These are phyloP conservation scores for Pipistrellus nathusii DNA, from an alignment of 2,797 vertebrate species.

Conservation along the genomic window DNA sequence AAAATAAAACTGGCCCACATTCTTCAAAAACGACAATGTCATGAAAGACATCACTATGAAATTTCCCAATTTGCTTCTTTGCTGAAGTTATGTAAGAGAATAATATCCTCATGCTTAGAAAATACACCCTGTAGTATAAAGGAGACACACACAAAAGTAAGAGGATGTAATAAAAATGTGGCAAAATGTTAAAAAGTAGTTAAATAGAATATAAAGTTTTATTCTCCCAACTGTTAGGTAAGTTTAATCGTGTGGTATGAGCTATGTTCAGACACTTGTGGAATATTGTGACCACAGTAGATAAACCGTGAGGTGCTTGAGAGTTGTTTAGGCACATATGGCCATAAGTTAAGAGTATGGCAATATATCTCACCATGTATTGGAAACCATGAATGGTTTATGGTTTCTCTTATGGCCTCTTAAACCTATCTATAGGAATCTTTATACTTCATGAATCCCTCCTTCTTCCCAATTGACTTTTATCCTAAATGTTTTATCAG, in stretches of 20 bases:
- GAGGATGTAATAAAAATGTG: not conserved
- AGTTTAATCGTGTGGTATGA: not conserved
- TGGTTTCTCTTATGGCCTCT: not conserved
- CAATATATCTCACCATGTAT: not conserved
- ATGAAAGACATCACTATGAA: not conserved
- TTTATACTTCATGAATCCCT: not conserved
- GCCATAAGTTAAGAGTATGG: not conserved
- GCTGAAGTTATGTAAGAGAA: not conserved
- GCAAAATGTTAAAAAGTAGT: not conserved
- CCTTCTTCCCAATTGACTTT: not conserved
- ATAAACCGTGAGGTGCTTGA: not conserved
- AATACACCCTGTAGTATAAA: not conserved
- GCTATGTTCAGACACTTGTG: not conserved
- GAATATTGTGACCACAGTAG: not conserved
- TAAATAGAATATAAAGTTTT: not conserved
- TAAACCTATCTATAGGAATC: not conserved
- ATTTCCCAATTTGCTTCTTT: not conserved
- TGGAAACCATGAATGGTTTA: not conserved
- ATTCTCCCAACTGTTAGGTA: not conserved
- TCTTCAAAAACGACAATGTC: not conserved
- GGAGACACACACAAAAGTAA: not conserved
- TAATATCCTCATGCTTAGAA: not conserved
- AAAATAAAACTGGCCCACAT: not conserved
- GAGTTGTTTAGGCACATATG: not conserved
- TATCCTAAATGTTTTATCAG: not conserved